Conservation (phyloP, 2,797 vertebrate genomes). For the Bradypodion ventrale region DNA sequence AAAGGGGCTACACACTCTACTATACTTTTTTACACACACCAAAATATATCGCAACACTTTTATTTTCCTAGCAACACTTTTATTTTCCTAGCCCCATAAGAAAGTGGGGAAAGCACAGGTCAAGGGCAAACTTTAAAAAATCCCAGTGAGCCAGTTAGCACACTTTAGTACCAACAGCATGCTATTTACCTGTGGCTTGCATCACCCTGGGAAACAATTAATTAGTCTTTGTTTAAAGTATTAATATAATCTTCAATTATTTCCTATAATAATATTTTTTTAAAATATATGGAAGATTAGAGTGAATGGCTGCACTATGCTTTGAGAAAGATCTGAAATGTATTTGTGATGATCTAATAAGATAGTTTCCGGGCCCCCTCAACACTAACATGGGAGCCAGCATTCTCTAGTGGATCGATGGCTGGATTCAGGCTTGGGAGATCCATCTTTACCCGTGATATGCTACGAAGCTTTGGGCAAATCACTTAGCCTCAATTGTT, state of each 20-base stretch:
- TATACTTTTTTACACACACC: not conserved
- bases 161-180: not conserved
- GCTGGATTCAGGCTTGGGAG: not conserved
- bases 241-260: slow-evolving; percentile 28
- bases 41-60: not conserved
- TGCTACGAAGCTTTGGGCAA: not conserved
- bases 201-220: slow-evolving; percentile 22
- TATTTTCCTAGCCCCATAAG: not conserved
- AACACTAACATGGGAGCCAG: not conserved
- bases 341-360: not conserved
- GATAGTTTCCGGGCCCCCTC: not conserved
- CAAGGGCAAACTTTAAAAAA: not conserved
- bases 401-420: not conserved
- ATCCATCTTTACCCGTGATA: not conserved
- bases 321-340: not conserved
- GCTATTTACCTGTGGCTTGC: slow-evolving; percentile 13
- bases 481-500: not conserved
- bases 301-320: slow-evolving; percentile 6
- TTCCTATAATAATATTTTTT: slow-evolving; percentile 15
- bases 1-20: slow-evolving; percentile 11
- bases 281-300: slow-evolving; percentile 13
- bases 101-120: not conserved
- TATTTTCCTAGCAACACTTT: not conserved
- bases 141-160: not conserved
- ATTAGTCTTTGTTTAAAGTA: slow-evolving; percentile 25